Percentiles rank a stretch among this genome's conserved stretches.
These are phyloP conservation scores for Ceraclea dissimilis DNA, from an alignment of 2,888 invertebrate genomes.

Conservation along the genomic window DNA sequence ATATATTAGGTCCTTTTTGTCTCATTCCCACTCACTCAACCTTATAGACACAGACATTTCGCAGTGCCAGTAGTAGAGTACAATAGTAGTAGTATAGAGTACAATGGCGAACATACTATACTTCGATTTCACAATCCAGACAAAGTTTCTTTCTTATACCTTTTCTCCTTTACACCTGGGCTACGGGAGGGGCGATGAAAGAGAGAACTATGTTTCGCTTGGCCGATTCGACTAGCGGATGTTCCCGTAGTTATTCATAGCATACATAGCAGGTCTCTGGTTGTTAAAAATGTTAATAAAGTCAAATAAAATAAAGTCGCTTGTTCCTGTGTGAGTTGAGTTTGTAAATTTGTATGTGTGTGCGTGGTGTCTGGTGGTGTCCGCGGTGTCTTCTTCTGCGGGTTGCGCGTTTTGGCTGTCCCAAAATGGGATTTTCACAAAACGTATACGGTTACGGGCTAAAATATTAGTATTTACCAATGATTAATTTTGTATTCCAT, in stretches of 20 bases:
- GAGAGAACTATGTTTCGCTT: conserved; percentile 7
- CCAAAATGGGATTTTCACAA: conserved; percentile 21
- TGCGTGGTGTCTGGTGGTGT: conserved; percentile 12
- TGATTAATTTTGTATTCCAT: conserved; percentile 15
- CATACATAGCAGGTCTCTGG: too few relatives aligned
- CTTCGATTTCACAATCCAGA: conserved; percentile 1
- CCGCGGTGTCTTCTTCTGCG: too few relatives aligned
- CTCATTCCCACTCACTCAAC: too few relatives aligned
- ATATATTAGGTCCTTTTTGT: too few relatives aligned
- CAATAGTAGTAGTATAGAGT: too few relatives aligned
- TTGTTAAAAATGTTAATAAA: too few relatives aligned
- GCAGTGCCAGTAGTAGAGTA: too few relatives aligned
- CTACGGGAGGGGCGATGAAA: background rate
- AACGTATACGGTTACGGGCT: conserved; percentile 18
- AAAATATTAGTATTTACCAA: conserved; percentile 20
- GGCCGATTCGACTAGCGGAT: conserved; percentile 15
- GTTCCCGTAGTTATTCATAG: conserved; percentile 17
- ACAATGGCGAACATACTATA: too few relatives aligned
- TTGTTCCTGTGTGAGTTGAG: conserved; percentile 3
- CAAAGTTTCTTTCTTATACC: background rate
- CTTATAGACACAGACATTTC: too few relatives aligned
- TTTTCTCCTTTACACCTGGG: background rate
- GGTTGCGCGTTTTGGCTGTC: conserved; percentile 17
- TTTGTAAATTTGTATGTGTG: conserved; percentile 15
- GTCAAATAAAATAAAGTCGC: too few relatives aligned